phyloP scores from a whole-genome alignment of 2,888 invertebrate genomes.

The Caenorhabditis zanzibari region DNA sequence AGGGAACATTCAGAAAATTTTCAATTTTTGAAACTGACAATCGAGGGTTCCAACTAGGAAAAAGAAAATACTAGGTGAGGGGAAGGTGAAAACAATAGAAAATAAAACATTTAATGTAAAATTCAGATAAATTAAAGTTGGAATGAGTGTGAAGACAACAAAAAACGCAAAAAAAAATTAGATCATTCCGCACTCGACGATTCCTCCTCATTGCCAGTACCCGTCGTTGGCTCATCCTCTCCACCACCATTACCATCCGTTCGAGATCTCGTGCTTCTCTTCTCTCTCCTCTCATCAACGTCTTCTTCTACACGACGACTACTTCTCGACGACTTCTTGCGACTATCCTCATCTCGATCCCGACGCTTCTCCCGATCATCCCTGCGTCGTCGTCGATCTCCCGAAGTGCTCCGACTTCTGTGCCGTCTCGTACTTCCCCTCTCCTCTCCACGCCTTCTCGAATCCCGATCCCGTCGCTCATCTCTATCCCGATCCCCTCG shows the following conservation, averaged over 20 bases:
- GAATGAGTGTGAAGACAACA: slow-evolving; percentile 2
- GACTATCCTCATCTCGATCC: slow-evolving; percentile 59
- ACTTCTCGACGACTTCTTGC: slow-evolving; percentile 47
- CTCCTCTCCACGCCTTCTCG: slow-evolving; percentile 40
- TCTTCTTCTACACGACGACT: slow-evolving; percentile 38
- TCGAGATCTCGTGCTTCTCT: slow-evolving; percentile 41
- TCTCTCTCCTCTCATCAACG: slow-evolving; percentile 31
- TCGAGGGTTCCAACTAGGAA: too few species aligned
- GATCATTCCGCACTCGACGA: slow-evolving; percentile 15
- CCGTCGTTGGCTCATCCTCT: slow-evolving; percentile 27
- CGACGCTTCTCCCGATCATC: slow-evolving; percentile 65
- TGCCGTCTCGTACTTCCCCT: slow-evolving; percentile 49
- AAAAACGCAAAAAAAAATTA: background rate
- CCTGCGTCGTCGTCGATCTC: slow-evolving; percentile 59
- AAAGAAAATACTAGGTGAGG: too few species aligned
- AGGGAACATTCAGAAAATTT: too few species aligned
- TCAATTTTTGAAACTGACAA: too few species aligned
- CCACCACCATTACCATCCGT: slow-evolving; percentile 15
- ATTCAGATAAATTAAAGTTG: background rate
- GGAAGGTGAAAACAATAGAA: background rate
- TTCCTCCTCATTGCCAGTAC: slow-evolving; percentile 17
- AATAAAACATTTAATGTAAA: slow-evolving; percentile 3
- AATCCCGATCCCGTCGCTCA: slow-evolving; percentile 13
- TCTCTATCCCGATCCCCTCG: slow-evolving; percentile 45
- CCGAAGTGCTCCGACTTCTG: slow-evolving; percentile 58